Percentiles rank a stretch among this genome's conserved stretches.
phyloP scores from a whole-genome alignment of 2,113 vertebrate species.

The Meleagris gallopavo region DNA sequence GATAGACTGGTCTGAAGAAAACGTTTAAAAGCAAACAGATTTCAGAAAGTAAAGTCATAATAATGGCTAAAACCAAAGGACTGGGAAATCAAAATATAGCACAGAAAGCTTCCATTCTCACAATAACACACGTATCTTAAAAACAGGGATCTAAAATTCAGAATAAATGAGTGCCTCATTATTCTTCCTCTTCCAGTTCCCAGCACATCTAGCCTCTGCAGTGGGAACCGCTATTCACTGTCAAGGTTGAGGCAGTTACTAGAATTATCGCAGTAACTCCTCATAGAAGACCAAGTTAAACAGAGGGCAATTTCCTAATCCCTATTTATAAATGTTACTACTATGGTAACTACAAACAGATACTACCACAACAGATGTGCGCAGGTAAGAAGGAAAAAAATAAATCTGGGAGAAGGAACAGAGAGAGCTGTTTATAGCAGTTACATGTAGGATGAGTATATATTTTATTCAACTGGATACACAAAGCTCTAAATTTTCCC shows the following conservation, averaged over 20 bases:
- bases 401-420: neutral
- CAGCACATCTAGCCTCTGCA: neutral
- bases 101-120: neutral
- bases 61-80: neutral
- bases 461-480: neutral
- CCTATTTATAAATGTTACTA: neutral
- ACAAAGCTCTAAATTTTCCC: neutral
- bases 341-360: neutral
- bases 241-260: neutral
- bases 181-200: neutral
- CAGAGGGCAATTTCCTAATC: neutral
- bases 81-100: neutral
- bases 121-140: neutral
- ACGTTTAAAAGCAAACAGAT: neutral
- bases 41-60: neutral
- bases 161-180: neutral
- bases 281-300: neutral
- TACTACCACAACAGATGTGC: neutral
- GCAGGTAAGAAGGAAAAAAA: neutral
- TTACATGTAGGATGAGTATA: neutral
- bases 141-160: conserved; percentile 4
- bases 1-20: neutral
- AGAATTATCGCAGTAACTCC: conserved; percentile 1
- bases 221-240: conserved; percentile 5
- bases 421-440: neutral